Evolutionary conservation across 2,797 vertebrate genomes (phyloP).

Genomic region (Sebastes umbrosus): DNA sequence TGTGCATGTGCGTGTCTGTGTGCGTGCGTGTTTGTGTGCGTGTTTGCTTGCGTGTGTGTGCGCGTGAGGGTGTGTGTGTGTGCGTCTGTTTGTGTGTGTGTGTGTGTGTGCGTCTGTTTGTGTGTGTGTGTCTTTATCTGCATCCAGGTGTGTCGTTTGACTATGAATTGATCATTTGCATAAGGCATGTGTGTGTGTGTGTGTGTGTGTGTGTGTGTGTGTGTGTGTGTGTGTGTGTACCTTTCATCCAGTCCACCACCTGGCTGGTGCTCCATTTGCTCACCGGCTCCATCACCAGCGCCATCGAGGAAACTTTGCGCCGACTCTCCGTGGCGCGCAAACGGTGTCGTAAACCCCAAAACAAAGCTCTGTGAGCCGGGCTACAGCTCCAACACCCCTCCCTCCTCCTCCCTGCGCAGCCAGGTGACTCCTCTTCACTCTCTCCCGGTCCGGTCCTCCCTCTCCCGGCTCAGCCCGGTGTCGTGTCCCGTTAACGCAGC

Average conservation of each 20-base stretch:
- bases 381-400: neutral
- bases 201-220: neutral
- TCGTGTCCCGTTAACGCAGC: conserved; percentile 56
- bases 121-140: neutral
- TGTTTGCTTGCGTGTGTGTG: neutral
- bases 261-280: conserved; percentile 97
- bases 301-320: conserved; percentile 87
- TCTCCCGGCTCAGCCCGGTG: conserved; percentile 21
- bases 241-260: conserved; percentile 99
- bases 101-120: neutral
- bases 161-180: neutral
- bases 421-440: conserved; percentile 50
- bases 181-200: neutral
- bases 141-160: neutral
- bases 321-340: conserved; percentile 55
- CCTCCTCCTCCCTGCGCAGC: conserved; percentile 26
- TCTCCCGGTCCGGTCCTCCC: conserved; percentile 27
- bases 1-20: no score
- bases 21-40: neutral
- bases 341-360: conserved; percentile 22
- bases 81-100: neutral
- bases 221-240: conserved; percentile 64
- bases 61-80: neutral
- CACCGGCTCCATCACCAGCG: conserved; percentile 97
- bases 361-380: conserved; percentile 21